Base-by-base conservation (phyloP, 2,888 invertebrate genomes). In the Xestoiulus laeticollis region DNA sequence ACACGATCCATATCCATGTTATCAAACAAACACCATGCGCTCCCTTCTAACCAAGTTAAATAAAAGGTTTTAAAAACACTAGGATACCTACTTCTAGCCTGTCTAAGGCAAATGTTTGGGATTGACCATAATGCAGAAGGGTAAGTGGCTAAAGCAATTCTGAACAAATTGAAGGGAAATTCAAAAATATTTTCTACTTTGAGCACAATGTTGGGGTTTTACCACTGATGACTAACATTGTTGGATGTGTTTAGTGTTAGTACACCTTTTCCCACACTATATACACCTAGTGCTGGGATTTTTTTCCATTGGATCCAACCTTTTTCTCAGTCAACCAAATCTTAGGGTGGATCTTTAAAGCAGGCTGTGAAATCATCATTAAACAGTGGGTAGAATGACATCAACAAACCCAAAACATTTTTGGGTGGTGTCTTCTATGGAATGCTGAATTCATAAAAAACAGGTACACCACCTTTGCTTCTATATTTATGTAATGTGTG, bases 21-120 rank as follows among this genome's bases (percentile, higher is more conserved):
- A n/a, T n/a, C n/a, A n/a, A n/a, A n/a, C n/a, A n/a, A n/a, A n/a
- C n/a, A n/a, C n/a, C n/a, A n/a, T n/a, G n/a, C n/a, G n/a, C n/a
- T n/a, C n/a, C n/a, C n/a, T n/a, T n/a, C n/a, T n/a, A n/a, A n/a
- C n/a, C n/a, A n/a, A n/a, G n/a, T n/a, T n/a, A n/a, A n/a, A n/a
- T n/a, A n/a, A n/a, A n/a, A n/a, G n/a, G n/a, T n/a, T n/a, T n/a
- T n/a, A n/a, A n/a, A n/a, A n/a, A n/a, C n/a, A n/a, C n/a, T n/a
- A n/a, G 8, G 68, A 26, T 68, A 68, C 26, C 12, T 44, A 14
- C 38, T 38, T 48, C 14, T 26, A 30, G 30, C 78, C 78, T 78
- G 68, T 68, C 68, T 68, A 6, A 68, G 78, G 78, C 78, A 78
- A 78, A 78, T 30, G 16, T 78, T 78, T 30, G 78, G 78, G 78